Evolutionary conservation across 1,140 invertebrate genomes (phyloP), one percentile per base, ranked within the genome.

Genomic region (Doryteuthis pealeii): DNA sequence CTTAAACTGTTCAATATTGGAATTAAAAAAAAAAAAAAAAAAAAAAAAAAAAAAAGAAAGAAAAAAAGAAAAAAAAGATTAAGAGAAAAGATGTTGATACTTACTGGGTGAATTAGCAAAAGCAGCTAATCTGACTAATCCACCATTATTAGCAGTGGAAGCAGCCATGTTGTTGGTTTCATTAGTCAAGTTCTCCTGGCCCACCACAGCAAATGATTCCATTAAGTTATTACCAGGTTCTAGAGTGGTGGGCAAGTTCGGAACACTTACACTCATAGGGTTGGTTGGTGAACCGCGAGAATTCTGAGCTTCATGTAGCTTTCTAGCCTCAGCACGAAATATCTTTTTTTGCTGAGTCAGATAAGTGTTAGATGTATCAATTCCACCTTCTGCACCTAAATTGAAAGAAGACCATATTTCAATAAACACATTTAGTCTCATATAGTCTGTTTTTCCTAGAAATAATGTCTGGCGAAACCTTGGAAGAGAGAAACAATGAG

Each of bases 251-350:
- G 95, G 94, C 72, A 98, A 89, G 89, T 98, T 97, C 30, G 96
- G 96, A 72, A 97, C 96, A 87, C 95, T 97, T 18, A 97, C 95
- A 85, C 95, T 97, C 96, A 98, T 98, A n/a, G 83, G 81, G 71
- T 85, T 86, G 28, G 85, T 85, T 1, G 85, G 83, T 8, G 83
- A 84, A 10, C 79, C 78, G 5, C 84, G 80, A 35, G 80, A 83
- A 62, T 62, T 62, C 76, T 78, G 83, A 30, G 78, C 76, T 0
- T 84, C 84, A 26, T 68, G 66, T 31, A 68, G 30, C 32, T 68
- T 68, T 32, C 32, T 68, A 0, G 66, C 28, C 66, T 68, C 66
- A 28, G 32, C 22, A 26, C 32, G 28, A 33, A 68, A 32, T 18
- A 68, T 18, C 31, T 32, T 26, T 30, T 68, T 68, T 22, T 43